Evolutionary conservation across 2,888 invertebrate species (phyloP).

Genomic region (Caenorhabditis parvicauda): DNA sequence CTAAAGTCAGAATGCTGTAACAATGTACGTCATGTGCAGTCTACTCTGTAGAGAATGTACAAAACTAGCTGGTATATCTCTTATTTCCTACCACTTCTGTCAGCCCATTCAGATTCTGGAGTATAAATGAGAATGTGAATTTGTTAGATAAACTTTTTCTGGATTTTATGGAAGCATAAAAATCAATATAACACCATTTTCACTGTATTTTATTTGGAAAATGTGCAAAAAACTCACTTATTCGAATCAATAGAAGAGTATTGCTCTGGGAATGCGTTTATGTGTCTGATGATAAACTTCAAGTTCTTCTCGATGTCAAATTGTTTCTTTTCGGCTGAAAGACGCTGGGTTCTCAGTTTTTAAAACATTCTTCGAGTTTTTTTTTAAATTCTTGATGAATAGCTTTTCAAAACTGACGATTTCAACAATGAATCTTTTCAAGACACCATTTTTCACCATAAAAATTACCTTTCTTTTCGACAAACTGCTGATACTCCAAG

Average conservation of each 20-base stretch:
- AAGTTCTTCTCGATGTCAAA: conserved; percentile 35
- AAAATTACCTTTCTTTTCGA: conserved; percentile 9
- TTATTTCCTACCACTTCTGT: too few relatives aligned
- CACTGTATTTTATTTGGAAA: not conserved
- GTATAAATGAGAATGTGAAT: too few relatives aligned
- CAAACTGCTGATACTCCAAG: not conserved
- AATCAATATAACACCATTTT: not conserved
- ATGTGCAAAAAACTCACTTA: conserved; percentile 23
- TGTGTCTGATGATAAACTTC: conserved; percentile 38
- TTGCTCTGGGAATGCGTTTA: conserved; percentile 41
- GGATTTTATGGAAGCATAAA: not conserved
- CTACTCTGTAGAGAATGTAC: too few relatives aligned
- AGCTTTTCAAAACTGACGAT: too few relatives aligned
- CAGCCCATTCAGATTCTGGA: too few relatives aligned
- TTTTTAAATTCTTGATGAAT: too few relatives aligned
- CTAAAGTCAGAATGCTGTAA: too few relatives aligned
- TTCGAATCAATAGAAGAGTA: conserved; percentile 44
- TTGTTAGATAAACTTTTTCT: too few relatives aligned
- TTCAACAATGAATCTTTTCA: too few relatives aligned
- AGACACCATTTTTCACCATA: not conserved
- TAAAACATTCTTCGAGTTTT: not conserved
- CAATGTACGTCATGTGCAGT: too few relatives aligned
- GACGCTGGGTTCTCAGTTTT: too few relatives aligned
- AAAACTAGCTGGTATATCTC: too few relatives aligned
- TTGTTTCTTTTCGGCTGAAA: conserved; percentile 17